These are phyloP conservation scores for Barnardius zonarius DNA, from an alignment of 2,113 vertebrate species.

Conservation along the genomic window DNA sequence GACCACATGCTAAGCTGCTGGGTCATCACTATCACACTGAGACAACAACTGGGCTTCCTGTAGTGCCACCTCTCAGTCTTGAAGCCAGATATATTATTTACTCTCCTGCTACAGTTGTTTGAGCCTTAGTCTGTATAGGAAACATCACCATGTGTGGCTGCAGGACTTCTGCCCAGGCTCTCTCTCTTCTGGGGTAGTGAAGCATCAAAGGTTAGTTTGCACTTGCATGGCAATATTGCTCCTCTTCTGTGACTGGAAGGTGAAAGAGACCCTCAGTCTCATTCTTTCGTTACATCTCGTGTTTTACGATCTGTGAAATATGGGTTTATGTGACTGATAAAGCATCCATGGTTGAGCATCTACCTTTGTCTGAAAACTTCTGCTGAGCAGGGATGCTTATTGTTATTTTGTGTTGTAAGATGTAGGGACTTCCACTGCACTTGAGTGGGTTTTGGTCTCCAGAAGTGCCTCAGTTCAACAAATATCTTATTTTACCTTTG, in stretches of 20 bases:
- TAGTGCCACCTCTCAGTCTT: background rate
- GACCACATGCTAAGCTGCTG: background rate
- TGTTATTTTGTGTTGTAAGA: background rate
- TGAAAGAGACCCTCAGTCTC: background rate
- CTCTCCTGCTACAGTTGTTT: rapidly evolving
- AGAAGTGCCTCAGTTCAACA: background rate
- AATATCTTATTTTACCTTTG: background rate
- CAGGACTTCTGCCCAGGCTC: background rate
- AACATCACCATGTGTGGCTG: background rate
- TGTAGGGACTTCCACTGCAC: background rate
- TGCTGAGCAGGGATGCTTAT: background rate
- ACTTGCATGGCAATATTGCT: background rate
- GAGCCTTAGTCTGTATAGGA: background rate
- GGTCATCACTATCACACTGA: too few species aligned
- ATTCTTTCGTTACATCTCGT: background rate
- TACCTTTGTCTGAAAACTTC: background rate
- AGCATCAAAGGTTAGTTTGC: background rate
- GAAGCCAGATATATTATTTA: background rate
- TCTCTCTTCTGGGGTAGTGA: background rate
- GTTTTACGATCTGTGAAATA: background rate
- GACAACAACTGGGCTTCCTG: background rate
- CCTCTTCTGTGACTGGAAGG: background rate
- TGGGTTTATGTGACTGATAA: rapidly evolving
- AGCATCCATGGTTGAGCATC: background rate
- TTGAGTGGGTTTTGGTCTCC: background rate